A percentile compares a stretch with the other conserved stretches of the same genome.
Conservation (phyloP, 1,140 invertebrate genomes). For the Drosophila pandora region DNA sequence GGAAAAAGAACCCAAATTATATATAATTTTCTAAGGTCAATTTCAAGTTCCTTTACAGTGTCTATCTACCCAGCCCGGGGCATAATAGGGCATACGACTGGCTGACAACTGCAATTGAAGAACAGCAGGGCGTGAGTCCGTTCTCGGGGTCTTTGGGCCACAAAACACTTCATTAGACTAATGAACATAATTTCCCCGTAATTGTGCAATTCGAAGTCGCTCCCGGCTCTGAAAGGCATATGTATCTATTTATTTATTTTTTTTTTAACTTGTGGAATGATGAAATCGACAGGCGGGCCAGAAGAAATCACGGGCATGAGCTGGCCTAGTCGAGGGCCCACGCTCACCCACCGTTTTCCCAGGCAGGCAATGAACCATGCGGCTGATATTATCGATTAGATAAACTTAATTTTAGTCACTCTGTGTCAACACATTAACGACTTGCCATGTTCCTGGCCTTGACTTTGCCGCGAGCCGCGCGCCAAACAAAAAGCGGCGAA, state of each 20-base stretch:
- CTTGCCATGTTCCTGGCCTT: conserved; percentile 44
- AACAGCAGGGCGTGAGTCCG: conserved; percentile 52
- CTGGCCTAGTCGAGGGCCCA: not conserved
- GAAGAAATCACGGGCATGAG: conserved; percentile 42
- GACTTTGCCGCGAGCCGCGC: conserved; percentile 56
- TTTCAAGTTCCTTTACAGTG: not conserved
- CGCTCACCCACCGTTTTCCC: conserved; percentile 27
- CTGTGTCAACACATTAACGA: conserved; percentile 48
- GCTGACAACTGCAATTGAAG: conserved; percentile 28
- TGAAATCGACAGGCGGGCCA: conserved; percentile 39
- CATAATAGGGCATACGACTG: conserved; percentile 35
- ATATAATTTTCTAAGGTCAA: not conserved
- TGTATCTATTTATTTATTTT: conserved; percentile 13
- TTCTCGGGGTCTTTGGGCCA: conserved; percentile 29
- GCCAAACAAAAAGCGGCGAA: conserved; percentile 2
- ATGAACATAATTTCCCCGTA: conserved; percentile 72
- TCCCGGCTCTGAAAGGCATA: conserved; percentile 18
- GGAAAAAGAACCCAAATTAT: not conserved
- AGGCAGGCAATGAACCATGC: conserved; percentile 48
- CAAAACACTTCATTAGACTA: conserved; percentile 77
- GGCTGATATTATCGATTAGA: conserved; percentile 71
- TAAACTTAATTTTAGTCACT: conserved; percentile 79
- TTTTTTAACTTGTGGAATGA: conserved; percentile 19
- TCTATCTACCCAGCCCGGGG: not conserved
- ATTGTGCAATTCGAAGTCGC: conserved; percentile 55